Base-by-base conservation (phyloP, 2,888 invertebrate genomes). In the Sphinx pinastri region DNA sequence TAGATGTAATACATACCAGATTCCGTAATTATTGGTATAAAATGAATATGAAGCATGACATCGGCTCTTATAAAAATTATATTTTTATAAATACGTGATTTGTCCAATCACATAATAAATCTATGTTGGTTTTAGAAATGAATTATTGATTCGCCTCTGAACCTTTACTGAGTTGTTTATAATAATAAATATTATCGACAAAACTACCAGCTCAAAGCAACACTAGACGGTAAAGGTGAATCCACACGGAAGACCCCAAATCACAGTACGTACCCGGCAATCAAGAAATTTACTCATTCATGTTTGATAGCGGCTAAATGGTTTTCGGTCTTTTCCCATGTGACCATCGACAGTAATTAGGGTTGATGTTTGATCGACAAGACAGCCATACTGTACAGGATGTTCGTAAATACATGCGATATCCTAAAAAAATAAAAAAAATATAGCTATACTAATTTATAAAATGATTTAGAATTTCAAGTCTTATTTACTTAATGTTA, bases 221-320 rank as follows among this genome's bases (percentile, higher is more conserved):
- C 31, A 68, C 25, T 3, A 45, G 25, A 11, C 57, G 6, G 19
- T 57, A 58, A 47, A 68, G 16, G 31, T 68, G 51, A 72, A 77
- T 87, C 75, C 76, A 84, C 84, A 71, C 72, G 85, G 88, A 88
- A 85, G 81, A 88, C 83, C 77, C 85, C 83, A 86, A 92, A 91
- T 91, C 92, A 92, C 85, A 82, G 81, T 77, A 78, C 80, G 73
- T 81, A 88, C 82, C 88, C 84, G 77, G 82, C 87, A 93, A 92
- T 92, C 89, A 92, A 85, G 84, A 88, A 87, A 88, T 85, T 86
- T 85, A 86, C 85, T 87, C 89, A 88, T 93, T 84, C 86, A 92
- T 89, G 84, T 89, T 93, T 92, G 85, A 92, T 91, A 77, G 54
- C 75, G 84, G 80, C 84, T 90, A 93, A 94, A 93, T 88, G 90